phyloP scores from a whole-genome alignment of 2,113 vertebrate species.

The Perognathus longimembris region DNA sequence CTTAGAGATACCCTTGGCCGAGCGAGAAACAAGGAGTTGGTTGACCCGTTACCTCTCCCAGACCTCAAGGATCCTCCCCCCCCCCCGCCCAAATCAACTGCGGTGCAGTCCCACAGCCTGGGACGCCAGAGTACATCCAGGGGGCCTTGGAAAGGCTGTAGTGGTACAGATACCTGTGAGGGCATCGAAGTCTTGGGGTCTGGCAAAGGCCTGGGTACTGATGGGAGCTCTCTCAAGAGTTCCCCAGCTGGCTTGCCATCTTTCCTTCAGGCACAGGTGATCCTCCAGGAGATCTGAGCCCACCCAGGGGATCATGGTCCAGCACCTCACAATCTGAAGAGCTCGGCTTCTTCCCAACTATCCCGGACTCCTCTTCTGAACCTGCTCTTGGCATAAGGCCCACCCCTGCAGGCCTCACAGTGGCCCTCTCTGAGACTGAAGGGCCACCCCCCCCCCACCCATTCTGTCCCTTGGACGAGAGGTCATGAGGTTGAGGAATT shows the following conservation, averaged over 20 bases:
- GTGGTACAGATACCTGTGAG: not conserved
- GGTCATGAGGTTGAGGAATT: not conserved
- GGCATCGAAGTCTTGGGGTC: not conserved
- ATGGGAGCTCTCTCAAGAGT: not conserved
- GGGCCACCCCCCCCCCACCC: no score
- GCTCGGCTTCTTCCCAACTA: not conserved
- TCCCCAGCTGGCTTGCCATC: no score
- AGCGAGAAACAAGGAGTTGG: not conserved
- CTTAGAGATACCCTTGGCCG: not conserved
- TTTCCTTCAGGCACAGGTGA: not conserved
- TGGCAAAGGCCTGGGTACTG: not conserved
- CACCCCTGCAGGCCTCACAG: not conserved
- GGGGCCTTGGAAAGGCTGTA: not conserved
- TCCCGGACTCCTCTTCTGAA: not conserved
- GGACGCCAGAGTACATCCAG: not conserved
- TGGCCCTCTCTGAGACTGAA: not conserved
- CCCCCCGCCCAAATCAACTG: no score
- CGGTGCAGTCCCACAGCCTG: no score
- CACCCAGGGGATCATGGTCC: not conserved
- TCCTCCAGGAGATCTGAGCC: not conserved
- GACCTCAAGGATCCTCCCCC: not conserved
- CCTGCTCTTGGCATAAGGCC: not conserved
- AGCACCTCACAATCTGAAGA: not conserved
- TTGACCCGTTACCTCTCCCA: not conserved
- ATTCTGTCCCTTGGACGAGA: not conserved